Base-by-base conservation (phyloP, 2,888 invertebrate genomes). In the Mactromeris polynyma region DNA sequence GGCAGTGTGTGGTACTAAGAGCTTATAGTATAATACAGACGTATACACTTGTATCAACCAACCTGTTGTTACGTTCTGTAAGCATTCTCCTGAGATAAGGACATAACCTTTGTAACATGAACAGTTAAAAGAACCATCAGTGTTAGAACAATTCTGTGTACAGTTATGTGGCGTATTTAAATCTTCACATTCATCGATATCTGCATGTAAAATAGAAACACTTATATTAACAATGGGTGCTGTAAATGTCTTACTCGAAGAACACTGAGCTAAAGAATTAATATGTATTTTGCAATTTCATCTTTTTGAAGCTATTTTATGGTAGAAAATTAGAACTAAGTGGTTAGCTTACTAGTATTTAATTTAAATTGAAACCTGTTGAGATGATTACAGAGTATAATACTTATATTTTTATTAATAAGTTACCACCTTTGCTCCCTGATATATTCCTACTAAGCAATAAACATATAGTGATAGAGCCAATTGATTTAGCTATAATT, bases 91-190 rank as follows among this genome's bases (percentile, higher is more conserved):
- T 26, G 58, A 64, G n/a, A n/a, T 36, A 81, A 81, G 19, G 4
- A 7, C 58, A 38, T 58, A 95, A 1, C 95, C 95, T 7, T 78
- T 80, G 19, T 89, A 88, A 89, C 99, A 99, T 90, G 98, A 98
- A 95, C 99, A 99, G 0, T 81, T 87, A 83, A 90, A 94, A 33
- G 91, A 90, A 7, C 94, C 95, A 0, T 58, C 85, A 2, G 88
- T 88, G 83, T 95, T 94, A 42, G 88, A 90, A 84, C 95, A 94
- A 7, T 90, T 84, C 46, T 94, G 94, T 36, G 85, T 81, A 89
- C 94, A 95, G 33, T 69, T 73, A 38, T 82, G 87, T 83, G 89
- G 88, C 9, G 86, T 46, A 64, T 64, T 64, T n/a, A 64, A n/a
- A 14, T 88, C 93, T 14, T 86, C 86, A 88, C 94, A 94, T 83